These are phyloP conservation scores for Pollachius pollachius DNA, from an alignment of 2,113 vertebrate species.

Conservation along the genomic window DNA sequence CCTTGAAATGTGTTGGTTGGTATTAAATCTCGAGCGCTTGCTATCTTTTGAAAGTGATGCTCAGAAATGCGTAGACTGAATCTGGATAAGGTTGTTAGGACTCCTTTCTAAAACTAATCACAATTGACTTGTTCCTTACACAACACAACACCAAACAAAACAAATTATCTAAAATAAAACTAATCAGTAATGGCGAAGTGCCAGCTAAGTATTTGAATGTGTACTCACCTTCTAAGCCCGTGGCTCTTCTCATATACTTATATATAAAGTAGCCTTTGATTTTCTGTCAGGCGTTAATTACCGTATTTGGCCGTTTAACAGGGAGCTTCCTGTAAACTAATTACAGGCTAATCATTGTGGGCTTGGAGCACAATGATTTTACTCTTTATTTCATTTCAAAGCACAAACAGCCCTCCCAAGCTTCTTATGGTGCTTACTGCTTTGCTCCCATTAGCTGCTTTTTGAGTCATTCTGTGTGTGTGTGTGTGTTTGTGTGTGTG, in stretches of 20 bases:
- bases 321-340: conserved; percentile 98
- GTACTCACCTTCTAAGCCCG: conserved; percentile 85
- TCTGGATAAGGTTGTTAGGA: not conserved
- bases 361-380: conserved; percentile 88
- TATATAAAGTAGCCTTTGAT: conserved; percentile 99
- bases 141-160: conserved; percentile 9
- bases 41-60: not conserved
- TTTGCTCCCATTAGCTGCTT: conserved; percentile 92
- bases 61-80: not conserved
- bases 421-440: conserved; percentile 81
- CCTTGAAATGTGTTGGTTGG: no score
- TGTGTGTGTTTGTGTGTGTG: conserved; percentile 36
- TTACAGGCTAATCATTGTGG: conserved; percentile 98
- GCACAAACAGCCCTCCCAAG: conserved; percentile 80
- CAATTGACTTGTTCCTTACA: not conserved
- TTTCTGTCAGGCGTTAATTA: conserved; percentile 99
- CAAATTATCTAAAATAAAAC: conserved; percentile 40
- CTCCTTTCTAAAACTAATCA: no score
- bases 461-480: conserved; percentile 91
- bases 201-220: conserved; percentile 90
- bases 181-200: conserved; percentile 78
- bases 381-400: conserved; percentile 91
- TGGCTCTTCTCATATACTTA: conserved; percentile 94
- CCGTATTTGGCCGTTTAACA: conserved; percentile 96
- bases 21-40: no score